Evolutionary conservation across 2,113 vertebrate species (phyloP), one percentile per base, ranked within the genome.

Genomic region (Excalfactoria chinensis): DNA sequence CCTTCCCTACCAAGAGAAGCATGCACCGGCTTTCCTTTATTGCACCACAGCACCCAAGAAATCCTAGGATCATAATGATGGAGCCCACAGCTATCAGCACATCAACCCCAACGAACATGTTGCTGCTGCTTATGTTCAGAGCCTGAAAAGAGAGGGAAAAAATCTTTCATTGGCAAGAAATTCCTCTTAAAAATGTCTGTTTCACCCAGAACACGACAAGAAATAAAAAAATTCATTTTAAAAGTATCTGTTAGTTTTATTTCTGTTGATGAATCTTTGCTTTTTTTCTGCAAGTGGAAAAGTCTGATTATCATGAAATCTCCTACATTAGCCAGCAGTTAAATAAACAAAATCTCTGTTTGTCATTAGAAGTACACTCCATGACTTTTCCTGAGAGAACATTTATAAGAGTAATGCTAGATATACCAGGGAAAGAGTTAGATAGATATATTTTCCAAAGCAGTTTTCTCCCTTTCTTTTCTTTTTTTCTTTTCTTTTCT

Each of bases 31-130:
- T 99, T 97, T 99, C 98, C 64, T 62, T 97, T 35, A 98, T 58
- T 25, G 98, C 98, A 8, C 99, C 98, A 3, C 98, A 99, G 94
- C 98, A 99, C 3, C 98, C 99, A 68, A 99, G 98, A 96, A 99
- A 99, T 10, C 98, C 98, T 6, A 99, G 96, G 28, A 98, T 21
- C 98, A 98, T 98, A 93, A 99, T 98, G 86, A 98, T 97, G 51
- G 97, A 76, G 0, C 97, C 97, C 91, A 98, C 98, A 0, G 97
- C 97, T 67, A 98, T 98, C 62, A 98, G 84, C 10, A 98, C 58
- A 55, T 98, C 81, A 56, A 77, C 55, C 25, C 75, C 86, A 34
- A 89, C 3, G 41, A 89, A 18, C 8, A 86, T 0, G 5, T 43
- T 58, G 6, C 53, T 58, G n/a, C 28, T 81, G 26, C 90, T 78